Conservation (phyloP, 2,113 vertebrate genomes). For the Dunckerocampus dactyliophorus region DNA sequence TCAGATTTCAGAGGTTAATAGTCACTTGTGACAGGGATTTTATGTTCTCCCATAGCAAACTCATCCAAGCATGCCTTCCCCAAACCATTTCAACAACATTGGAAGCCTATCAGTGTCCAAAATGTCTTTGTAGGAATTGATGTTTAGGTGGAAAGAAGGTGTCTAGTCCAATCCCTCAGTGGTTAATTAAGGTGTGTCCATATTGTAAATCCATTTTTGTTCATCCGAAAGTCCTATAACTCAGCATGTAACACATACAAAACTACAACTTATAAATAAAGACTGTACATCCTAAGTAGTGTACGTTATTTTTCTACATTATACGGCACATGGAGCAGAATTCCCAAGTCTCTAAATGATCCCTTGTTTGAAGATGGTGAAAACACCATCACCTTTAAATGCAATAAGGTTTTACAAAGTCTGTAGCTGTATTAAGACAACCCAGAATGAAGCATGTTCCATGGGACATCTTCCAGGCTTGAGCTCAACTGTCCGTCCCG, state of each 20-base stretch:
- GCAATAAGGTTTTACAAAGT: background rate
- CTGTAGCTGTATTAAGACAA: background rate
- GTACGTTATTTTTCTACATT: background rate
- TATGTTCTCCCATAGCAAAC: too few species aligned
- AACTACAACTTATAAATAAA: constrained; percentile 3
- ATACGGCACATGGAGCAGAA: background rate
- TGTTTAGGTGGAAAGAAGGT: background rate
- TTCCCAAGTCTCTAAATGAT: background rate
- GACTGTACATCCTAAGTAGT: background rate
- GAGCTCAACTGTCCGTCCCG: background rate
- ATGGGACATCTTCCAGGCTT: constrained; percentile 3
- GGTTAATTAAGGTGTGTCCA: background rate
- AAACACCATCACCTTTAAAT: background rate
- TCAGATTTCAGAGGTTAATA: background rate
- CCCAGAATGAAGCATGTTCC: background rate
- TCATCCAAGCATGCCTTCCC: too few species aligned
- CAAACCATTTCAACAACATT: too few species aligned
- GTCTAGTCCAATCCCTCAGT: background rate
- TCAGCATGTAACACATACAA: background rate
- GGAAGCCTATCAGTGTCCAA: background rate
- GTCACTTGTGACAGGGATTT: background rate
- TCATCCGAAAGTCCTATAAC: background rate
- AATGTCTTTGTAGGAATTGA: background rate
- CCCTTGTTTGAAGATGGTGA: background rate
- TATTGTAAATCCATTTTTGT: background rate